phyloP scores from a whole-genome alignment of 2,888 invertebrate genomes.

The Cryptocheilus praepositus region DNA sequence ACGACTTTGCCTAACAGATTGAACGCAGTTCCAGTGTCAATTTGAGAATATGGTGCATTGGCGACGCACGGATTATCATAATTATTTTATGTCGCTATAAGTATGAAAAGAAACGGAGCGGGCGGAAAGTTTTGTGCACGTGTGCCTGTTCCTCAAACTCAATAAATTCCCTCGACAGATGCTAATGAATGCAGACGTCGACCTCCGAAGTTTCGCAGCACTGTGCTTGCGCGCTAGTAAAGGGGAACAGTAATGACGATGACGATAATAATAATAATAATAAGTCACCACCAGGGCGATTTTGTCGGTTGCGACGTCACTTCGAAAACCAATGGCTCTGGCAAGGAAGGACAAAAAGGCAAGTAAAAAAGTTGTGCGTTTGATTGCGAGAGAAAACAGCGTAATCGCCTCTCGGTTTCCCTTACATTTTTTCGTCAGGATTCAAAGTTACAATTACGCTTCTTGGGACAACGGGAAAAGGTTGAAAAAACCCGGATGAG shows the following conservation, averaged over 20 bases:
- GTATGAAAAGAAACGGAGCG: conserved; percentile 25
- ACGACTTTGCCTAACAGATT: too few species aligned
- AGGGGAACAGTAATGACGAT: conserved; percentile 18
- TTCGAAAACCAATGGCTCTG: conserved; percentile 16
- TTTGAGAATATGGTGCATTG: conserved; percentile 4
- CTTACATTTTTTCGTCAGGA: conserved; percentile 17
- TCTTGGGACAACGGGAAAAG: conserved; percentile 17
- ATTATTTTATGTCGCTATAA: conserved; percentile 16
- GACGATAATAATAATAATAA: conserved; percentile 42
- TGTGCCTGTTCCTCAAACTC: conserved; percentile 44
- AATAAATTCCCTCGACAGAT: conserved; percentile 44
- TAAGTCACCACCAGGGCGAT: conserved; percentile 32
- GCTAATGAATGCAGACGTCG: conserved; percentile 48
- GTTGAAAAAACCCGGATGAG: background rate
- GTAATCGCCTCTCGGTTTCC: conserved; percentile 31
- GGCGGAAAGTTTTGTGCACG: conserved; percentile 34
- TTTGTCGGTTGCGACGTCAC: conserved; percentile 1
- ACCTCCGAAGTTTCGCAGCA: conserved; percentile 34
- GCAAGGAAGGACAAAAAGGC: background rate
- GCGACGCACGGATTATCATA: conserved; percentile 35
- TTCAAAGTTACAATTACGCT: conserved; percentile 46
- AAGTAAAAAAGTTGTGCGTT: background rate
- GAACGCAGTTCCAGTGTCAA: too few species aligned
- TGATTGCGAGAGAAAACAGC: conserved; percentile 27
- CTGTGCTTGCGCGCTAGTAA: background rate